Evolutionary conservation across 2,888 invertebrate species (phyloP).

Genomic region (Aporophyla nigra): DNA sequence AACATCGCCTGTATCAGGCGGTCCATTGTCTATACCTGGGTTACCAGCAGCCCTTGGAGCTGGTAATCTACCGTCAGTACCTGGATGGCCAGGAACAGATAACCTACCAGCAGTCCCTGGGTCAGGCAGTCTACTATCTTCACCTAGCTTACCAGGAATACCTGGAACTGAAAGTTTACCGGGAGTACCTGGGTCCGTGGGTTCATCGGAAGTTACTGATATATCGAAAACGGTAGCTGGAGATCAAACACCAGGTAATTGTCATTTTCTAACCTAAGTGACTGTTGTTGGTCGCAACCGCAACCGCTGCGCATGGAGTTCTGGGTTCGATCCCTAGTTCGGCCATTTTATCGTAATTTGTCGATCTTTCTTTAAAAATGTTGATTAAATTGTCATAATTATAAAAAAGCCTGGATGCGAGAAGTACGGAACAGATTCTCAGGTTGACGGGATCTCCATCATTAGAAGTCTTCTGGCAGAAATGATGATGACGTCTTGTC

Average conservation of each 20-base stretch:
- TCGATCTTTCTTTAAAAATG: neutral
- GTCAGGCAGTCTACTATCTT: neutral
- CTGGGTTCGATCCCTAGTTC: neutral
- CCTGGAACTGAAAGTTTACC: neutral
- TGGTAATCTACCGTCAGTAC: neutral
- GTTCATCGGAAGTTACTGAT: neutral
- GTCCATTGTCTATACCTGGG: neutral
- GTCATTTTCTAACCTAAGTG: neutral
- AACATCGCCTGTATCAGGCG: neutral
- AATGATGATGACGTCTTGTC: neutral
- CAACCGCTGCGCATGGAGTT: neutral
- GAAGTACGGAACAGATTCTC: neutral
- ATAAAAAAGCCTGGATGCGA: neutral
- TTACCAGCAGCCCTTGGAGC: neutral
- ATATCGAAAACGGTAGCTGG: neutral
- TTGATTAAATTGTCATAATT: neutral
- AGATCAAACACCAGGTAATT: slow-evolving; percentile 5
- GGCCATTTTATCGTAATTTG: neutral
- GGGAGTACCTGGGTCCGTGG: neutral
- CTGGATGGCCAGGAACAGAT: neutral
- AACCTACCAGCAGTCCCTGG: neutral
- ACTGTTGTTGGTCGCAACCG: neutral
- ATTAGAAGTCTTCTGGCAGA: neutral
- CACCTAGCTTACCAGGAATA: neutral
- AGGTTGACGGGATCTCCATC: too few species aligned